Base-by-base conservation (phyloP, 2,888 invertebrate genomes). In the Sinopyrophorus schimmeli region DNA sequence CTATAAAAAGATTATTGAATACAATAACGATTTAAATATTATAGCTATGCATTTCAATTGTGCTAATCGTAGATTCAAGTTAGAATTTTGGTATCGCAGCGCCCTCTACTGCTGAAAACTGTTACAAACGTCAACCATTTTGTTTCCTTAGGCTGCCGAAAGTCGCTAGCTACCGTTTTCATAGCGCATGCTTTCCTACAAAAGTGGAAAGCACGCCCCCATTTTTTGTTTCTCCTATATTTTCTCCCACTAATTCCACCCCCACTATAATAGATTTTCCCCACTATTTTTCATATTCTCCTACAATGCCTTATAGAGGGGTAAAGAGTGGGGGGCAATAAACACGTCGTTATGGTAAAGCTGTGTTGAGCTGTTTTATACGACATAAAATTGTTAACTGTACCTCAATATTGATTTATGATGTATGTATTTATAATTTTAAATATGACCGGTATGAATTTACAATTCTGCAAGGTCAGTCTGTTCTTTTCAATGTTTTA, bases 111-210 rank as follows among this genome's bases (percentile, higher is more conserved):
- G 63, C 55, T 40, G 53, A 57, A 50, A 51, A 48, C 38, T 20
- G 31, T 58, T 68, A 73, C 58, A 53, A 57, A 43, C 40, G 74
- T 73, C 78, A 77, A 77, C 80, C 80, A 80, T 80, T 80, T 80
- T 80, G 80, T 80, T 78, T 76, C 74, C 72, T 72, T 72, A 72
- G 69, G 63, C 74, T 71, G 72, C 73, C 72, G 74, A 60, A 62
- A 59, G 63, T 70, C 72, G 71, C 70, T 70, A 70, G 69, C 66
- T 67, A 69, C 67, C 65, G 62, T 60, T 47, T 41, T 46, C 47
- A 48, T 58, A 55, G 76, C 77, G 76, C 77, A 76, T 76, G 77
- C 70, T 73, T 71, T 77, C 75, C 77, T 76, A 76, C 71, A 69
- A 69, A 69, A 63, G 61, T 65, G 56, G 53, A 55, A 56, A 55